Percentiles rank a stretch among this genome's conserved stretches.
Evolutionary conservation across 2,888 invertebrate genomes (phyloP).

Genomic region (Metellina segmentata): DNA sequence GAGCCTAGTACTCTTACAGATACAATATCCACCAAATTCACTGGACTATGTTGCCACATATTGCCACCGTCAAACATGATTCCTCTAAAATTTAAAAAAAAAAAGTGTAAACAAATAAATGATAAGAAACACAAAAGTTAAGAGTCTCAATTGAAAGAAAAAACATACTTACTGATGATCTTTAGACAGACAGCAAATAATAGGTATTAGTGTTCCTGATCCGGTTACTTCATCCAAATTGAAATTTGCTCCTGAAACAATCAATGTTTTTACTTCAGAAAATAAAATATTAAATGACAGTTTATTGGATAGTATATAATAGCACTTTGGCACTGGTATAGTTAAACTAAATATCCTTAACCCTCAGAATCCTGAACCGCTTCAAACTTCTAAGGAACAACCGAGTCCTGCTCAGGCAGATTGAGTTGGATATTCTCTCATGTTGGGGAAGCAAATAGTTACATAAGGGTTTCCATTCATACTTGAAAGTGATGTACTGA

Average conservation of each 20-base stretch:
- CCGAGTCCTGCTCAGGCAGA: too few species aligned
- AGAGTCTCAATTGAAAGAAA: neutral
- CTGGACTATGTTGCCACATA: conserved; percentile 68
- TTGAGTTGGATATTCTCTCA: too few species aligned
- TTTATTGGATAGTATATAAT: too few species aligned
- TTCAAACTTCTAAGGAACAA: too few species aligned
- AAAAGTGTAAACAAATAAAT: neutral
- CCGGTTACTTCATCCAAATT: conserved; percentile 66
- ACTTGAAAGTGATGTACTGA: too few species aligned
- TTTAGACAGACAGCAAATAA: conserved; percentile 65
- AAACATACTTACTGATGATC: conserved; percentile 68
- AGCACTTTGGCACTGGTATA: too few species aligned
- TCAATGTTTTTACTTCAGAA: too few species aligned
- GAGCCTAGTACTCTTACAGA: conserved; percentile 58
- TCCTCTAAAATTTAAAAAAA: conserved; percentile 39
- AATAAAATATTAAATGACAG: too few species aligned
- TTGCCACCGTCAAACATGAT: conserved; percentile 70
- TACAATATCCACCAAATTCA: conserved; percentile 45
- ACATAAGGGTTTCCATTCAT: too few species aligned
- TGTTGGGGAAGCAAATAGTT: too few species aligned
- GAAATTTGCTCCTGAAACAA: conserved; percentile 66
- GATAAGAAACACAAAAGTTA: neutral
- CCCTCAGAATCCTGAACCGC: too few species aligned
- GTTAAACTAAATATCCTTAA: too few species aligned
- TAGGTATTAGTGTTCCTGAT: conserved; percentile 51